These are phyloP conservation scores for Penaeus chinensis DNA, from an alignment of 1,140 invertebrate genomes.

Conservation along the genomic window DNA sequence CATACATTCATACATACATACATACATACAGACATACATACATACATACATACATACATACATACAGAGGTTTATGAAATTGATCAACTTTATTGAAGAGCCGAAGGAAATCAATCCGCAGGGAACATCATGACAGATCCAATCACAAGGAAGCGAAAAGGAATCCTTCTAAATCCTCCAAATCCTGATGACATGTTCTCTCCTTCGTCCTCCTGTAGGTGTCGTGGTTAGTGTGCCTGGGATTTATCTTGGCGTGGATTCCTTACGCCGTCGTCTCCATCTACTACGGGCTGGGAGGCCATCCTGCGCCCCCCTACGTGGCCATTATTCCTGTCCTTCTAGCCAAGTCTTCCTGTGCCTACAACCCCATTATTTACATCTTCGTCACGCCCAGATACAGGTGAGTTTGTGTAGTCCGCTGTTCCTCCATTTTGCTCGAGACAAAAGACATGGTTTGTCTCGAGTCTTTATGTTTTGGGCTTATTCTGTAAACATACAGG, in stretches of 20 bases:
- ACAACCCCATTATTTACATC: slow-evolving; percentile 70
- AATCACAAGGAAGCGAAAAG: too few relatives aligned
- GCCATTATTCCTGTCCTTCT: slow-evolving; percentile 69
- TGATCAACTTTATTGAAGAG: too few relatives aligned
- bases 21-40: too few relatives aligned
- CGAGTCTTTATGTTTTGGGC: too few relatives aligned
- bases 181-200: neutral
- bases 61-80: too few relatives aligned
- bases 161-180: neutral
- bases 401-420: slow-evolving; percentile 3
- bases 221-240: slow-evolving; percentile 59
- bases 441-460: too few relatives aligned
- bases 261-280: slow-evolving; percentile 69
- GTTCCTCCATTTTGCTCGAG: too few relatives aligned
- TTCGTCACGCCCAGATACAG: slow-evolving; percentile 64
- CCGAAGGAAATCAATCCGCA: neutral
- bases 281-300: slow-evolving; percentile 44
- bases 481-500: too few relatives aligned
- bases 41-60: too few relatives aligned
- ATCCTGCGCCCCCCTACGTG: slow-evolving; percentile 48
- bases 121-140: too few relatives aligned
- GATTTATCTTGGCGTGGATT: slow-evolving; percentile 69
- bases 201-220: slow-evolving; percentile 42
- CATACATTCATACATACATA: too few relatives aligned
- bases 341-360: slow-evolving; percentile 70